These are phyloP conservation scores for Colistium nudipinnis DNA, from an alignment of 2,113 vertebrate species.

Conservation along the genomic window DNA sequence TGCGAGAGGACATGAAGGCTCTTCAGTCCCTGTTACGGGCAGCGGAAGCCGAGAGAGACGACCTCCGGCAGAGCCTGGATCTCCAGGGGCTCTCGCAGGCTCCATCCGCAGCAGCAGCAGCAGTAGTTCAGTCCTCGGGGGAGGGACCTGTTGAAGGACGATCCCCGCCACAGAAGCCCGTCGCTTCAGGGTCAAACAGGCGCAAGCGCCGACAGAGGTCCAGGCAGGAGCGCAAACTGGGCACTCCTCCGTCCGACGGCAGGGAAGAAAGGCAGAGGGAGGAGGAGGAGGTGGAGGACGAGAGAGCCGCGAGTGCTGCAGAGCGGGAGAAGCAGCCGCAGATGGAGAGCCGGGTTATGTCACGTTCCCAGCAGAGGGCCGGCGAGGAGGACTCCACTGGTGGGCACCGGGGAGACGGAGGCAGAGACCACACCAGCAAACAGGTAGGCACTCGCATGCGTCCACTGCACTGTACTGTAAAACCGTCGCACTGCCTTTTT, in stretches of 20 bases:
- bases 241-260: slow-evolving; percentile 50
- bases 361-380: slow-evolving; percentile 59
- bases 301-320: slow-evolving; percentile 72
- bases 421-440: slow-evolving; percentile 50
- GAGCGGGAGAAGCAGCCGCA: slow-evolving; percentile 67
- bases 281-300: slow-evolving; percentile 67
- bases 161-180: slow-evolving; percentile 23
- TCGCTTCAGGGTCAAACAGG: slow-evolving; percentile 67
- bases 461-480: slow-evolving; percentile 30
- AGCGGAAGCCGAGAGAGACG: slow-evolving; percentile 64
- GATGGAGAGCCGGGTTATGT: slow-evolving; percentile 70
- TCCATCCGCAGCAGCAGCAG: slow-evolving; percentile 39
- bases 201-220: slow-evolving; percentile 86
- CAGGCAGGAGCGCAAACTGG: slow-evolving; percentile 72
- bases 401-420: slow-evolving; percentile 60
- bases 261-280: slow-evolving; percentile 66
- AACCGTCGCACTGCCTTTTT: slow-evolving; percentile 5
- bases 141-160: slow-evolving; percentile 68
- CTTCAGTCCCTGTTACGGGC: slow-evolving; percentile 66
- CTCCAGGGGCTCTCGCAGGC: slow-evolving; percentile 63
- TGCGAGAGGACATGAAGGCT: slow-evolving; percentile 60
- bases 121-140: slow-evolving; percentile 45
- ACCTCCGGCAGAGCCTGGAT: slow-evolving; percentile 48
- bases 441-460: slow-evolving; percentile 60
- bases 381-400: slow-evolving; percentile 59